phyloP scores from a whole-genome alignment of 2,888 invertebrate species.

The Lymantria monacha region DNA sequence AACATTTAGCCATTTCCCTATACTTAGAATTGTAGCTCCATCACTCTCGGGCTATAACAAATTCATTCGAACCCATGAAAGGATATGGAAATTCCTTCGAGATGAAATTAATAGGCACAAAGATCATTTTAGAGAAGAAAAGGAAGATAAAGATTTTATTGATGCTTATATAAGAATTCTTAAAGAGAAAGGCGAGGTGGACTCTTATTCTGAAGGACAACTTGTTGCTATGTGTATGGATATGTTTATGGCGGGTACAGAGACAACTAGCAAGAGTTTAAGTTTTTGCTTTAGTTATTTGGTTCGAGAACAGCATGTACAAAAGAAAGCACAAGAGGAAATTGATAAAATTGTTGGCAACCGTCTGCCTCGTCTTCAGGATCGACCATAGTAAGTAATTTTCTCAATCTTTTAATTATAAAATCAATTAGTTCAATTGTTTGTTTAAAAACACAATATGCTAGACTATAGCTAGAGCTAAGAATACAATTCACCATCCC shows the following conservation, averaged over 20 bases:
- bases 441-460: too few species aligned
- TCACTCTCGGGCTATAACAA: slow-evolving; percentile 88
- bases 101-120: slow-evolving; percentile 88
- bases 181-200: slow-evolving; percentile 79
- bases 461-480: too few species aligned
- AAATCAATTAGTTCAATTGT: too few species aligned
- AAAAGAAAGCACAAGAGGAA: slow-evolving; percentile 88
- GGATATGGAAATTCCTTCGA: slow-evolving; percentile 87
- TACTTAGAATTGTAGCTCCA: slow-evolving; percentile 87
- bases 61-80: slow-evolving; percentile 86
- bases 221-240: slow-evolving; percentile 91
- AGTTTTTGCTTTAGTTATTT: slow-evolving; percentile 90
- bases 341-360: slow-evolving; percentile 89
- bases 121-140: slow-evolving; percentile 78
- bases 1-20: slow-evolving; percentile 90
- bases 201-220: slow-evolving; percentile 87
- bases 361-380: slow-evolving; percentile 85
- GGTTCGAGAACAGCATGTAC: slow-evolving; percentile 86
- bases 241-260: slow-evolving; percentile 93
- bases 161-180: slow-evolving; percentile 89
- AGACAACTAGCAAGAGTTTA: slow-evolving; percentile 91
- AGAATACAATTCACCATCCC: too few species aligned
- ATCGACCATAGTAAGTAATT: slow-evolving; percentile 84
- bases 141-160: slow-evolving; percentile 89
- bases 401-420: background rate